Conservation (phyloP, 2,797 vertebrate species). For the Aplochiton taeniatus region DNA sequence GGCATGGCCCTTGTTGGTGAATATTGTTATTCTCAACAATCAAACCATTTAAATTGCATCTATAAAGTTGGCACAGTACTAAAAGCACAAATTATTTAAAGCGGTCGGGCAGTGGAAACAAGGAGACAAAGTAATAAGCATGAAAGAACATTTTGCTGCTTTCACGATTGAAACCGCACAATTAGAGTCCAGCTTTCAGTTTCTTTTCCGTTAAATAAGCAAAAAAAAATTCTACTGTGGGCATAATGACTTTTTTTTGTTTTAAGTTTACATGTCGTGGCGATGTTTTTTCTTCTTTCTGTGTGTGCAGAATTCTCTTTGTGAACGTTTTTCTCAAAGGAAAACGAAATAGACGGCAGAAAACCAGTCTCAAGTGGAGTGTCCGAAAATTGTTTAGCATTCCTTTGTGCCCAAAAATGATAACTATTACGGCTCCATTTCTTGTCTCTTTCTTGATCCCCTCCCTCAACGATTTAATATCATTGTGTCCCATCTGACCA, state of each 20-base stretch:
- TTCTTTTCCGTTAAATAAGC: slow-evolving; percentile 68
- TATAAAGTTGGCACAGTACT: slow-evolving; percentile 23
- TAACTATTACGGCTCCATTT: no score
- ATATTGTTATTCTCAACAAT: slow-evolving; percentile 24
- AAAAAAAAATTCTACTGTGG: slow-evolving; percentile 4
- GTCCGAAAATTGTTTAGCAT: no score
- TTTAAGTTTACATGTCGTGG: slow-evolving; percentile 74
- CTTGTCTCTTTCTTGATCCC: no score
- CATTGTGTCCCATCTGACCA: no score
- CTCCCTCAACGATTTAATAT: no score
- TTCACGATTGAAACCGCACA: slow-evolving; percentile 72
- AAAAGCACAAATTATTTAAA: slow-evolving; percentile 27
- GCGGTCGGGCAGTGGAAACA: neutral
- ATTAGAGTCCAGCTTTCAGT: slow-evolving; percentile 68
- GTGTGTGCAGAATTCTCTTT: slow-evolving; percentile 41
- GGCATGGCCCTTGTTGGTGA: slow-evolving; percentile 14
- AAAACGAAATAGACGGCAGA: no score
- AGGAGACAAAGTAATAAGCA: slow-evolving; percentile 59
- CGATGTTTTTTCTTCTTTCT: no score
- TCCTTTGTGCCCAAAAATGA: no score
- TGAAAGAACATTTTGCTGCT: slow-evolving; percentile 56
- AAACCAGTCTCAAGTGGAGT: no score
- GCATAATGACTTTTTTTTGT: slow-evolving; percentile 70
- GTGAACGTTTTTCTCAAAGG: slow-evolving; percentile 44
- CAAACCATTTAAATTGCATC: slow-evolving; percentile 17